Base-by-base conservation (phyloP, 2,797 vertebrate species). In the Pelodytes ibericus region DNA sequence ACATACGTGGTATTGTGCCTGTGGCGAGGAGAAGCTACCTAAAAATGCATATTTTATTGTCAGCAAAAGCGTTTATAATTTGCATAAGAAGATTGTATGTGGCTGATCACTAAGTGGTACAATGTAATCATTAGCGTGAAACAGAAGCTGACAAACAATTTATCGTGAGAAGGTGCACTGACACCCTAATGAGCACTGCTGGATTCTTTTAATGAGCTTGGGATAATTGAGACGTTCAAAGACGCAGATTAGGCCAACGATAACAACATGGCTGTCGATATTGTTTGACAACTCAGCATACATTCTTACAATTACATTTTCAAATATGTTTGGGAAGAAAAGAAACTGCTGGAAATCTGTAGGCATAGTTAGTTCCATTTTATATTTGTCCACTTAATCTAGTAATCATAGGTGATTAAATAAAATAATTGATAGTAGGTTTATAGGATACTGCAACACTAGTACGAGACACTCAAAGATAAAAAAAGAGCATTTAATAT, bases 101-200 rank as follows among this genome's bases (percentile, higher is more conserved):
- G 15, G 60, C 49, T 59, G 15, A 58, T 77, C 51, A 27, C 51
- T 59, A 49, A 65, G 27, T 29, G 10, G 61, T 60, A 51, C 51
- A 72, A 18, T n/a, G 61, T 66, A 67, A 51, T 53, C 59, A 72
- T 77, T 72, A 66, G 36, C 61, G 29, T 29, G 27, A 44, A 56
- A 71, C 36, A 31, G 64, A 22, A 72, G 51, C 49, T 39, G 39
- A 66, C 6, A 49, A 33, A 58, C 71, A 27, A 71, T 49, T 77
- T 33, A 58, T 2, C 2, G 20, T 16, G 9, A 72, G 44, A 66
- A 57, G 26, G 7, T 9, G 39, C 16, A 27, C 56, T 60, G 27
- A 72, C 60, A 69, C 66, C 31, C 7, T 77, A 77, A 77, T 77
- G 39, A 77, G 22, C 62, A 25, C 53, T 59, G 22, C 57, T 68